Conservation (phyloP, 2,113 vertebrate species). For the Nettapus auritus region DNA sequence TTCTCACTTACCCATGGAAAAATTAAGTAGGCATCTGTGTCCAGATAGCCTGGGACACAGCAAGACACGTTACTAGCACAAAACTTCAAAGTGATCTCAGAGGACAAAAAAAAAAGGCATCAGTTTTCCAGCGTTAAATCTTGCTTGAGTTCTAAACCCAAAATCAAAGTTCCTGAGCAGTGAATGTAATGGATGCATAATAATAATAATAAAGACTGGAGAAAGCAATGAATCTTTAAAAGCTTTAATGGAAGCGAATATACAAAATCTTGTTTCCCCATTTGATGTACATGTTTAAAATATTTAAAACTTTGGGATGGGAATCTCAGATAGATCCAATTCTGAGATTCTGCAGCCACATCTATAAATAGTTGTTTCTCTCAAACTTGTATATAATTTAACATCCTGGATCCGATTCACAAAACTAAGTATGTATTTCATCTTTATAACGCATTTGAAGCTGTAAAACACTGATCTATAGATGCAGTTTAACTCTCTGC, state of each 20-base stretch:
- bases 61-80: not conserved
- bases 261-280: not conserved
- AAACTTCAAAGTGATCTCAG: not conserved
- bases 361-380: not conserved
- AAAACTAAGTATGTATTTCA: not conserved
- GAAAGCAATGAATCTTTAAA: not conserved
- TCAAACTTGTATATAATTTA: conserved; percentile 13
- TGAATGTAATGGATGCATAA: not conserved
- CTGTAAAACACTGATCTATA: conserved; percentile 3
- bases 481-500: not conserved
- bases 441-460: not conserved
- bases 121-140: not conserved
- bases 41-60: not conserved
- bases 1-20: not conserved
- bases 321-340: not conserved
- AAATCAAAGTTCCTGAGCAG: not conserved
- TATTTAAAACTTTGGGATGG: not conserved
- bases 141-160: not conserved
- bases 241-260: not conserved
- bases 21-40: not conserved
- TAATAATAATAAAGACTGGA: not conserved
- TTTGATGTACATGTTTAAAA: not conserved
- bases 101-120: not conserved
- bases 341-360: not conserved
- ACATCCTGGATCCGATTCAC: not conserved